These are phyloP conservation scores for Cyprinodon variegatus DNA, from an alignment of 2,113 vertebrate species.

Conservation along the genomic window DNA sequence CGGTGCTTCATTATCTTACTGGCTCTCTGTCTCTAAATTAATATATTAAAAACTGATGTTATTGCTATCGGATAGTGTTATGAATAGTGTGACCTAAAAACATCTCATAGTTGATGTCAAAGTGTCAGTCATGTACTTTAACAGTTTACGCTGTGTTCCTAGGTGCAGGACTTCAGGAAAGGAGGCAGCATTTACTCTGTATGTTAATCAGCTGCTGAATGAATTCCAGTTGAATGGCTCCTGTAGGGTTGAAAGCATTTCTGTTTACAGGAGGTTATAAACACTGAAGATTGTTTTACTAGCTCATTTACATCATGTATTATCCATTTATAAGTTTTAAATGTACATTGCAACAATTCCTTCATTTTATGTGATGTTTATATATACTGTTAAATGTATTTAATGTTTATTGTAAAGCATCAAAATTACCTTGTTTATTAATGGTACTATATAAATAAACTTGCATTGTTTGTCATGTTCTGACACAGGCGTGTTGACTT, in stretches of 20 bases:
- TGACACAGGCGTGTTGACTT: constrained; percentile 64
- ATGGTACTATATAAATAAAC: background rate
- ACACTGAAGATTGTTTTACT: no score
- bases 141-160: background rate
- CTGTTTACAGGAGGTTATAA: no score
- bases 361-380: background rate
- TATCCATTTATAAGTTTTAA: no score
- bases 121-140: background rate
- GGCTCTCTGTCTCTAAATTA: no score
- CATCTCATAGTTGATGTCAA: background rate
- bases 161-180: background rate
- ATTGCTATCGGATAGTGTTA: background rate
- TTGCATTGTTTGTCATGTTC: constrained; percentile 53
- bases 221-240: background rate
- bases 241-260: no score
- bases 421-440: background rate
- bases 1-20: background rate
- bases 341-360: background rate
- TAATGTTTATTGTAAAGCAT: background rate
- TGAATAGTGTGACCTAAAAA: background rate
- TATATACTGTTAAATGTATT: background rate
- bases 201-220: background rate
- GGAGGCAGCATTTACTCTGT: background rate
- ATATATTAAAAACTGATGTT: background rate
- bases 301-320: no score